Base-by-base conservation (phyloP, 2,888 invertebrate genomes). In the Lepidonotus clava region DNA sequence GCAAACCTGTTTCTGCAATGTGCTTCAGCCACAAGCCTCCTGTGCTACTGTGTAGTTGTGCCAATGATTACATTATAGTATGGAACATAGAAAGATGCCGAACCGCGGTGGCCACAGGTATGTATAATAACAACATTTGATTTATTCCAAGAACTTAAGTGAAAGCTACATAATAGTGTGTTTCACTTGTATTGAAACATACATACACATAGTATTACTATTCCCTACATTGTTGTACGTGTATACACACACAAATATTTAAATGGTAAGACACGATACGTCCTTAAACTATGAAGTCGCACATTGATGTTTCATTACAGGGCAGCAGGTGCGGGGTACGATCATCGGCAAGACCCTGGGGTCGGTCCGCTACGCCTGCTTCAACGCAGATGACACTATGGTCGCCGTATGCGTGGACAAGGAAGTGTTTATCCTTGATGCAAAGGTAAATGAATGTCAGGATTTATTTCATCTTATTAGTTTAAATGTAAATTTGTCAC, bases 31-130 rank as follows among this genome's bases (percentile, higher is more conserved):
- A 89, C 86, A 41, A 38, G 14, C 76, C 86, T 21, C 85, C 87
- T 6, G 91, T 92, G 56, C 87, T 91, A 11, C 89, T 93, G 14
- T 92, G 92, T 80, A 92, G 92, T 11, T 92, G 92, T 32, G 92
- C 91, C n/a, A 90, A 90, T 4, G 93, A 93, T 85, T 92, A 92
- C 87, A 89, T 93, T 28, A 92, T 93, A 86, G 90, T 92, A n/a
- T 93, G 93, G 93, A 91, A 93, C 71, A 88, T 93, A 6, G 89
- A 91, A 6, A 89, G 89, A 51, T 91, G 91, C 6, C 88, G 90
- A 67, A 88, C 89, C 34, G 87, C 88, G 34, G 85, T 89, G 41
- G 88, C 89, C 32, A 90, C 89, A 87, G 91, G 92, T 91, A 61
- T 11, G 86, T 28, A 46, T 46, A 0, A 66, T 34, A 24, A 56